Evolutionary conservation across 2,797 vertebrate genomes (phyloP).

Genomic region (Crotalus adamanteus): DNA sequence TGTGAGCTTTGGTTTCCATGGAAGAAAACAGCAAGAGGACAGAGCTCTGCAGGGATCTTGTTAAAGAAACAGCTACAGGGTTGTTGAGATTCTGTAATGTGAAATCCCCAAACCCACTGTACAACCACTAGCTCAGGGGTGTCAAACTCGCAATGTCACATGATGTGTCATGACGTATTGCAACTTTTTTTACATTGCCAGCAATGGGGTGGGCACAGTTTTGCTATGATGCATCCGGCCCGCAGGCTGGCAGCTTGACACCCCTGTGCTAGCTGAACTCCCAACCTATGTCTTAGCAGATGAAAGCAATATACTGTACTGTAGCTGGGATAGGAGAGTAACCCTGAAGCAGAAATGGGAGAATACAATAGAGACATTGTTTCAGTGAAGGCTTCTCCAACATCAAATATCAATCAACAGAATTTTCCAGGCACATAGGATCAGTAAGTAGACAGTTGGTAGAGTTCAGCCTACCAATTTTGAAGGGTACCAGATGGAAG

Average conservation of each 20-base stretch:
- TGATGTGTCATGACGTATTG: too few relatives aligned
- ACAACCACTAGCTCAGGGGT: not conserved
- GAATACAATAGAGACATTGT: not conserved
- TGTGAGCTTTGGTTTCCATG: not conserved
- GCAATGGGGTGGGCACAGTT: too few relatives aligned
- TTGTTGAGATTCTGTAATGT: not conserved
- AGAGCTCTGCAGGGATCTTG: constrained; percentile 1
- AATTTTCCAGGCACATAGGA: not conserved
- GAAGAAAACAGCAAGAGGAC: not conserved
- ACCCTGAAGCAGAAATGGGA: not conserved
- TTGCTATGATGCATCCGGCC: too few relatives aligned
- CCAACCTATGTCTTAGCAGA: not conserved
- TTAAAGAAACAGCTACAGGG: not conserved
- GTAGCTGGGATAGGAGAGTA: not conserved
- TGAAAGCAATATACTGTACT: not conserved
- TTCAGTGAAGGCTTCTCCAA: not conserved
- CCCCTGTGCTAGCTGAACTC: not conserved
- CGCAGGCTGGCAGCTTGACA: too few relatives aligned
- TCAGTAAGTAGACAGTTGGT: not conserved
- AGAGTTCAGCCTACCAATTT: not conserved
- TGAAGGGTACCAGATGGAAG: not conserved
- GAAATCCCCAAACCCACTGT: not conserved
- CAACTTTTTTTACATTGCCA: too few relatives aligned
- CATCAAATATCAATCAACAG: not conserved
- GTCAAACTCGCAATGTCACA: too few relatives aligned